Evolutionary conservation across 2,888 invertebrate genomes (phyloP).

Genomic region (Ecdyonurus torrentis): DNA sequence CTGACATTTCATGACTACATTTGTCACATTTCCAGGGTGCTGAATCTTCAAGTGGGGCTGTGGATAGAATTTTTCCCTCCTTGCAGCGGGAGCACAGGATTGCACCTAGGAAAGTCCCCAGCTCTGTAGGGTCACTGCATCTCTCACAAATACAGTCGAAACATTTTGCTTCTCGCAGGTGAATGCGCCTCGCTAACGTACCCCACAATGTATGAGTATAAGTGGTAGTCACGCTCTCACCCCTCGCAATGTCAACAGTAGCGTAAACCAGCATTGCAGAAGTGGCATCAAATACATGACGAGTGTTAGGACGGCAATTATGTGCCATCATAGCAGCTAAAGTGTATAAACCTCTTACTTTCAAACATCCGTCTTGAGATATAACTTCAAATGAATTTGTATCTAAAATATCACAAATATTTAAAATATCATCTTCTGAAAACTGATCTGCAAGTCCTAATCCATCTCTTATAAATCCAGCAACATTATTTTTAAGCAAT

Average conservation of each 20-base stretch:
- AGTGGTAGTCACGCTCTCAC: constrained; percentile 47
- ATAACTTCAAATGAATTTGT: constrained; percentile 54
- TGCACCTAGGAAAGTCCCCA: constrained; percentile 62
- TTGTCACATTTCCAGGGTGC: constrained; percentile 47
- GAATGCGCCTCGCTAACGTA: constrained; percentile 49
- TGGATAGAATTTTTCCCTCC: constrained; percentile 31
- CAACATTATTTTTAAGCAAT: constrained; percentile 39
- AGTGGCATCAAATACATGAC: constrained; percentile 44
- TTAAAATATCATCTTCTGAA: constrained; percentile 52
- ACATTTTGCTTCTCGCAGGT: constrained; percentile 56
- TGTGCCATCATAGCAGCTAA: constrained; percentile 59
- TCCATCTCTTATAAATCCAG: constrained; percentile 34
- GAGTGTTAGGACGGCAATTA: constrained; percentile 66
- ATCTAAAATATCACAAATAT: constrained; percentile 64
- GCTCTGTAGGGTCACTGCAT: constrained; percentile 62
- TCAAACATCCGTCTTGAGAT: constrained; percentile 38
- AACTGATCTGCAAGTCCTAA: constrained; percentile 21
- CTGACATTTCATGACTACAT: constrained; percentile 38
- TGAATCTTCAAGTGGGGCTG: constrained; percentile 38
- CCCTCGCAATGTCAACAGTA: constrained; percentile 43
- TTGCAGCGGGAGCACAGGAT: constrained; percentile 63
- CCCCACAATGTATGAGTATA: constrained; percentile 62
- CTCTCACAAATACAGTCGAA: constrained; percentile 59
- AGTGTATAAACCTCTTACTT: constrained; percentile 63
- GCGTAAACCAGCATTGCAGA: constrained; percentile 50